A percentile compares a stretch with the other conserved stretches of the same genome.
phyloP scores from a whole-genome alignment of 2,888 invertebrate species.

The Polydrusus pterygomalis region DNA sequence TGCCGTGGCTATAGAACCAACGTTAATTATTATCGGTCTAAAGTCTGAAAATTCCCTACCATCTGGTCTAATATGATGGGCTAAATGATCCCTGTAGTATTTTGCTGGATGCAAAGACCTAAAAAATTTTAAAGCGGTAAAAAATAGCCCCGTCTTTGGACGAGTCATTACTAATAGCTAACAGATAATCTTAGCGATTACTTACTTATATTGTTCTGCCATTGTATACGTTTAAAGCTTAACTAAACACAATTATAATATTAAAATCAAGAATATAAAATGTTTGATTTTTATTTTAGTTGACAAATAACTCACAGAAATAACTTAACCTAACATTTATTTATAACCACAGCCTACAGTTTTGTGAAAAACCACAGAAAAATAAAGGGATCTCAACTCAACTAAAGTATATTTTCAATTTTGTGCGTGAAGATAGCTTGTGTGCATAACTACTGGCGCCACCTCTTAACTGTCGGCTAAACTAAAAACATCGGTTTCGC shows the following conservation, averaged over 20 bases:
- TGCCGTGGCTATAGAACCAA: slow-evolving; percentile 78
- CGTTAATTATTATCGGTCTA: slow-evolving; percentile 79
- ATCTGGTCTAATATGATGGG: slow-evolving; percentile 83
- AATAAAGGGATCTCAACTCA: neutral
- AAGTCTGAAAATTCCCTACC: slow-evolving; percentile 83
- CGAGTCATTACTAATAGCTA: neutral
- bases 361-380: neutral
- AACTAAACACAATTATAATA: no score
- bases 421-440: no score
- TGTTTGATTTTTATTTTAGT: no score
- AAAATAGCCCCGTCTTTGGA: neutral
- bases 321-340: no score
- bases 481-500: no score
- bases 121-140: slow-evolving; percentile 61
- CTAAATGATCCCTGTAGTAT: slow-evolving; percentile 84
- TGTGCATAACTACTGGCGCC: no score
- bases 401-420: no score
- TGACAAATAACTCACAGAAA: no score
- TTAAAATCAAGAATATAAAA: no score
- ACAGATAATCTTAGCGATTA: neutral
- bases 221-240: neutral
- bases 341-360: no score
- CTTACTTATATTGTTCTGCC: slow-evolving; percentile 24
- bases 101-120: slow-evolving; percentile 86
- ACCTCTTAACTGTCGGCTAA: no score